Evolutionary conservation across 2,888 invertebrate genomes (phyloP), one percentile per base, ranked within the genome.

Genomic region (Piscicola geometra): DNA sequence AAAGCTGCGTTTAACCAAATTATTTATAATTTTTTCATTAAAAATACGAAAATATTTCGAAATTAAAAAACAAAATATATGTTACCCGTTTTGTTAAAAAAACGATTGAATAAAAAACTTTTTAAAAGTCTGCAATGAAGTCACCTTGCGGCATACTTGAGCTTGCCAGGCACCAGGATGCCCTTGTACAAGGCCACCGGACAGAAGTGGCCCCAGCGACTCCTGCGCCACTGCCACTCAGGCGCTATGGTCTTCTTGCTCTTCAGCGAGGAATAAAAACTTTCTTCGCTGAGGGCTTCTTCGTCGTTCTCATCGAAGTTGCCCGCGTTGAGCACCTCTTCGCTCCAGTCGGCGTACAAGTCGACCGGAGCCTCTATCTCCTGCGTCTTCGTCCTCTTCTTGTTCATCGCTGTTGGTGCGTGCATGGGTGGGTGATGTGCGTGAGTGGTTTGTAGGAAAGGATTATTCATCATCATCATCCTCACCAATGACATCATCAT

Each of bases 181-280:
- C 86, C 86, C 69, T 85, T 84, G 77, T 82, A 81, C 12, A 86
- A 79, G 41, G 85, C 82, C 28, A 86, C 86, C 5, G 86, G 86
- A 80, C 86, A 86, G 74, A 81, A 81, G 30, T 83, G 80, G 66
- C 82, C 76, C 84, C 85, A 86, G 33, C 81, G 79, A 76, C 83
- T 83, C 15, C 85, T 78, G 21, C 82, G 80, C 86, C 85, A 86
- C 32, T 30, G 30, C 71, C 71, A 71, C 50, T 56, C 25, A 0
- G 25, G 3, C n/a, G 12, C 25, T 3, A 32, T 30, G 71, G 52
- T 30, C 56, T 30, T 25, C 1, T n/a, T 15, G 33, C 36, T 36
- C 15, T 32, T 41, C 47, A 70, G 21, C 70, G 21, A 25, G 0
- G 2, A 18, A 36, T 35, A 70, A 35, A 70, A 35, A 21, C 36